These are phyloP conservation scores for Rhizomys pruinosus DNA, from an alignment of 2,113 vertebrate genomes.

Conservation along the genomic window DNA sequence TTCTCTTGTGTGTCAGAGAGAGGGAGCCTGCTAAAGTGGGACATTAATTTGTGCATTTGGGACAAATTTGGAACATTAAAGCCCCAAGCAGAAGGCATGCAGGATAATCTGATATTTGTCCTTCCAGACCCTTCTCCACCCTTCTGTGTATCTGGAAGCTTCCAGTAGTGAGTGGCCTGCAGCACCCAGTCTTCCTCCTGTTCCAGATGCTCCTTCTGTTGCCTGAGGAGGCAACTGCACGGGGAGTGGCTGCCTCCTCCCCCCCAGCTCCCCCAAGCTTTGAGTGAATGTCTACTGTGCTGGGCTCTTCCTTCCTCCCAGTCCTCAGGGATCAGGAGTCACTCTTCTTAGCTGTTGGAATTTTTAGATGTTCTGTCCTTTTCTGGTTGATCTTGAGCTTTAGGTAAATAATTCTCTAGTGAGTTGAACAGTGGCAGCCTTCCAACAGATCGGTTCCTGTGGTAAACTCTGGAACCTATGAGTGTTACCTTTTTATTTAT, in stretches of 20 bases:
- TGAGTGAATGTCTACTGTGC: neutral
- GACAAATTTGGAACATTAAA: neutral
- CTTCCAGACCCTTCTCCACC: neutral
- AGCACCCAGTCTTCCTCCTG: accelerated
- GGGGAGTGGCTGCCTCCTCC: no score
- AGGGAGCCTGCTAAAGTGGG: accelerated
- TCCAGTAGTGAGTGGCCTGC: accelerated
- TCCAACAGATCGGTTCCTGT: neutral
- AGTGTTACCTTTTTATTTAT: no score
- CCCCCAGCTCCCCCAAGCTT: neutral
- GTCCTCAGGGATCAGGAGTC: no score
- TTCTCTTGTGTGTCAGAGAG: neutral
- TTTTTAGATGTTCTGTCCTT: neutral
- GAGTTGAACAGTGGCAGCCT: neutral
- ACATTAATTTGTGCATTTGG: no score
- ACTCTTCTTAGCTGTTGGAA: neutral
- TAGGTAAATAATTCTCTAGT: neutral
- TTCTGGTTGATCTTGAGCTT: neutral
- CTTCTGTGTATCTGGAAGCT: accelerated
- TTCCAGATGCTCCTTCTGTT: neutral
- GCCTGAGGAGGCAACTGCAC: neutral
- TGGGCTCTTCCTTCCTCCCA: no score
- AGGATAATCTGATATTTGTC: neutral
- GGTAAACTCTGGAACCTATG: neutral
- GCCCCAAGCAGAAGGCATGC: neutral